phyloP scores from a whole-genome alignment of 2,888 invertebrate species.

The Boloria euphrosyne region DNA sequence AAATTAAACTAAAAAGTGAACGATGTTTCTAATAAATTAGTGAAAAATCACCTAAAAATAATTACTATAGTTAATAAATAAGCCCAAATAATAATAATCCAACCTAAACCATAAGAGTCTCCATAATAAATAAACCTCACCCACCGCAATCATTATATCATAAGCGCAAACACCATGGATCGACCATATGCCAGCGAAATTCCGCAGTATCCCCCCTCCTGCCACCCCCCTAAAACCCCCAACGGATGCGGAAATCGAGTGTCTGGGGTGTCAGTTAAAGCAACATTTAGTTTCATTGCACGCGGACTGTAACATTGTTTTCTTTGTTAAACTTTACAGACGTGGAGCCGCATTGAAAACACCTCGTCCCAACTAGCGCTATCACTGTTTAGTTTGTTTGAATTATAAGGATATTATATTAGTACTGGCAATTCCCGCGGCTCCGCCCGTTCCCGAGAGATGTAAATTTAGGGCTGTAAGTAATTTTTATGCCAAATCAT shows the following conservation, averaged over 20 bases:
- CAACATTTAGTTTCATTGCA: constrained; percentile 19
- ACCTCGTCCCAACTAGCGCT: not conserved
- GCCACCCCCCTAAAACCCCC: constrained; percentile 5
- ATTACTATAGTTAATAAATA: no score
- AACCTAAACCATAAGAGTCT: not conserved
- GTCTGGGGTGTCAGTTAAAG: constrained; percentile 33
- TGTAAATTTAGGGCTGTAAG: no score
- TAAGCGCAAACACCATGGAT: not conserved
- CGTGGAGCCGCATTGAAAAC: constrained; percentile 4
- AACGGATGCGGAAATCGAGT: constrained; percentile 32
- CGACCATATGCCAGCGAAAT: constrained; percentile 4
- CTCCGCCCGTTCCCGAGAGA: no score
- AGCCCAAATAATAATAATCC: no score
- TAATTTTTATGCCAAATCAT: no score
- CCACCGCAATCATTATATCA: constrained; percentile 1
- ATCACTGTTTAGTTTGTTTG: no score
- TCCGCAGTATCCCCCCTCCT: constrained; percentile 19
- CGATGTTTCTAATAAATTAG: not conserved
- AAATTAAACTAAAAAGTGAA: not conserved
- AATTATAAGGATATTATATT: no score
- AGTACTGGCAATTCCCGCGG: no score
- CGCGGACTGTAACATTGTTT: constrained; percentile 17
- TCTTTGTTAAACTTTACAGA: constrained; percentile 27
- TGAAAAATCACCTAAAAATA: no score
- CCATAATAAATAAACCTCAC: not conserved